Conservation (phyloP, 2,797 vertebrate species). For the Pseudochaenichthys georgianus region DNA sequence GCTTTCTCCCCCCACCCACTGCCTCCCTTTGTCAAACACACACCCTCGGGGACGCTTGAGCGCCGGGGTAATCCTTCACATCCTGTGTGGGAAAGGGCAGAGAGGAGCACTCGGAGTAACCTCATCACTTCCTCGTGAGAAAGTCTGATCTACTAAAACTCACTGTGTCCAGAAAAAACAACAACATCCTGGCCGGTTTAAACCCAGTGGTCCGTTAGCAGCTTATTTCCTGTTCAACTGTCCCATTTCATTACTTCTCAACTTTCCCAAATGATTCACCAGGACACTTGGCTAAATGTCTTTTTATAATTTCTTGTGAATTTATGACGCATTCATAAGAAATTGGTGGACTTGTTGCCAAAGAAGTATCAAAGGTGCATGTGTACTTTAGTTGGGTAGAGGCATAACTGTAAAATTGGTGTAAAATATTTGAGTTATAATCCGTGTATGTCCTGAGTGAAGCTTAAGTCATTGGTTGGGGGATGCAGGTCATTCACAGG, state of each 20-base stretch:
- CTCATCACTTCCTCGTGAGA: conserved; percentile 66
- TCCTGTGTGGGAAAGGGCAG: conserved; percentile 71
- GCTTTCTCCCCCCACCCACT: conserved; percentile 52
- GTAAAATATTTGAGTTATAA: too few species aligned
- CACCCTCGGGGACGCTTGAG: conserved; percentile 54
- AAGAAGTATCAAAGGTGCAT: too few species aligned
- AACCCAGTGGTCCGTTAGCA: conserved; percentile 14
- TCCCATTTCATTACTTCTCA: not conserved
- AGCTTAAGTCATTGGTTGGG: too few species aligned
- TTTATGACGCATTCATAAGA: too few species aligned
- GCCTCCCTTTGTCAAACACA: conserved; percentile 66
- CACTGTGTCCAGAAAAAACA: conserved; percentile 34
- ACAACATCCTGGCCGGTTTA: conserved; percentile 6
- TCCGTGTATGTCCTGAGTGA: too few species aligned
- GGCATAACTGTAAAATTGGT: too few species aligned
- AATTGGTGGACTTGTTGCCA: too few species aligned
- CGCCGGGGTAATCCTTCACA: conserved; percentile 70
- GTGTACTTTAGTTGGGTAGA: too few species aligned
- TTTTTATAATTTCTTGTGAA: too few species aligned
- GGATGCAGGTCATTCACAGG: too few species aligned
- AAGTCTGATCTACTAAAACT: conserved; percentile 46
- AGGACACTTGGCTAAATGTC: too few species aligned
- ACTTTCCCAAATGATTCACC: too few species aligned
- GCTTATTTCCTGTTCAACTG: conserved; percentile 19
- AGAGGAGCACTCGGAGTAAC: conserved; percentile 38